These are phyloP conservation scores for Brenthis ino DNA, from an alignment of 2,888 invertebrate species.

Conservation along the genomic window DNA sequence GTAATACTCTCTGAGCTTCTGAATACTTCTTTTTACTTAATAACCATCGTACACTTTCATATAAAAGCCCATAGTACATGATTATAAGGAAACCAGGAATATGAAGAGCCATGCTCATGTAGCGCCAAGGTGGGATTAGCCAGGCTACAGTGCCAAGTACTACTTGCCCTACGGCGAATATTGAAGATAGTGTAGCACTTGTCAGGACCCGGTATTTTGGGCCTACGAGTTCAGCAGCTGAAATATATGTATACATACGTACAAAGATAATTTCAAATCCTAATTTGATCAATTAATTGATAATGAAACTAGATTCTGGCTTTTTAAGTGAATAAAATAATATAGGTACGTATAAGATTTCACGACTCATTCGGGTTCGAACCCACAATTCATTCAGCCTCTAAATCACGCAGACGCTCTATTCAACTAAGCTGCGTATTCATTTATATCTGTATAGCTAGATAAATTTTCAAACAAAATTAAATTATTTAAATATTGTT, in stretches of 20 bases:
- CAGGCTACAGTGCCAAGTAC: slow-evolving; percentile 85
- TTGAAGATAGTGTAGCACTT: slow-evolving; percentile 85
- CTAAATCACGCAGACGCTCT: too few species aligned
- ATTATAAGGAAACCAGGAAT: slow-evolving; percentile 85
- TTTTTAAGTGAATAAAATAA: too few species aligned
- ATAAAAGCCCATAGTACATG: slow-evolving; percentile 83
- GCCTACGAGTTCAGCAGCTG: slow-evolving; percentile 86
- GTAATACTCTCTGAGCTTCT: slow-evolving; percentile 80
- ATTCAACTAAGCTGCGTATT: too few species aligned
- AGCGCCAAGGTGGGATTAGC: slow-evolving; percentile 86
- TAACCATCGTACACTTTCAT: slow-evolving; percentile 89
- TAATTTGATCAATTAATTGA: too few species aligned
- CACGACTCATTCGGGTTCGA: too few species aligned
- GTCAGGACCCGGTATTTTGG: slow-evolving; percentile 87
- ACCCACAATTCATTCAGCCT: too few species aligned
- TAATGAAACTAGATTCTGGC: too few species aligned
- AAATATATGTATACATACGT: slow-evolving; percentile 1
- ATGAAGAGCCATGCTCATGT: slow-evolving; percentile 84
- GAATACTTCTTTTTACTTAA: slow-evolving; percentile 84
- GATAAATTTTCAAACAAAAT: too few species aligned
- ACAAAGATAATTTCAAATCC: too few species aligned
- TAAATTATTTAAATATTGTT: too few species aligned
- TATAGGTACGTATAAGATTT: too few species aligned
- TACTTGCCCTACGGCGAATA: slow-evolving; percentile 88
- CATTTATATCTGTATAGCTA: too few species aligned